These are phyloP conservation scores for Gobionotothen gibberifrons DNA, from an alignment of 2,797 vertebrate genomes.

Conservation along the genomic window DNA sequence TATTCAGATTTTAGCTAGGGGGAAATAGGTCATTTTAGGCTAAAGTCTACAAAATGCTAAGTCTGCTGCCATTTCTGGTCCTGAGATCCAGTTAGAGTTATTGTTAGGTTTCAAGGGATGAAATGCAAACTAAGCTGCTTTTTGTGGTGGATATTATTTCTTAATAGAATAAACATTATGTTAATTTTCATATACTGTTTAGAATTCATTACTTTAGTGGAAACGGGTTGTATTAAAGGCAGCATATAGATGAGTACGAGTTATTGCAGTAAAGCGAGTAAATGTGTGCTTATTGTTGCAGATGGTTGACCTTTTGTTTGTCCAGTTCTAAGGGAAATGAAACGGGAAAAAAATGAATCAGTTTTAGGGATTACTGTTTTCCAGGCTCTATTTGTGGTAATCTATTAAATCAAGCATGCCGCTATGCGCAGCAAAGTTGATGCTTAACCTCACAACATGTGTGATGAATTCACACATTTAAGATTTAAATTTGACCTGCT, in stretches of 20 bases:
- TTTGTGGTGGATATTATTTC: not conserved
- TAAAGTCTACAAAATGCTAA: not conserved
- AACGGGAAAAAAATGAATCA: not conserved
- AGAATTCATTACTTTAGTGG: not conserved
- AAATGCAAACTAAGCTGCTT: not conserved
- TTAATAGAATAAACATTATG: not conserved
- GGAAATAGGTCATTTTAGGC: not conserved
- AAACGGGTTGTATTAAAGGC: not conserved
- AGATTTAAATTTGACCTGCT: not conserved
- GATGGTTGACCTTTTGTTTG: not conserved
- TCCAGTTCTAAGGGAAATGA: not conserved
- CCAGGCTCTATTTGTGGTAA: not conserved
- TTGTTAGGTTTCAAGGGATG: not conserved
- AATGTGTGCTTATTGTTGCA: conserved; percentile 11
- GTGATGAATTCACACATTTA: not conserved
- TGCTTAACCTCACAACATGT: not conserved
- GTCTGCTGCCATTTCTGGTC: not conserved
- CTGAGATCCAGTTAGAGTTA: not conserved
- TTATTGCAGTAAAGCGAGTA: conserved; percentile 1
- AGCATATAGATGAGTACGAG: not conserved
- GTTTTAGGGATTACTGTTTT: not conserved
- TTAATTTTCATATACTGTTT: not conserved
- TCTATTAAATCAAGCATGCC: not conserved
- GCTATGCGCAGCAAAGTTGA: not conserved
- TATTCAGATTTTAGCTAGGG: not conserved